Percentiles rank a stretch among this genome's conserved stretches.
Evolutionary conservation across 2,797 vertebrate species (phyloP).

Genomic region (Crenuchus spilurus): DNA sequence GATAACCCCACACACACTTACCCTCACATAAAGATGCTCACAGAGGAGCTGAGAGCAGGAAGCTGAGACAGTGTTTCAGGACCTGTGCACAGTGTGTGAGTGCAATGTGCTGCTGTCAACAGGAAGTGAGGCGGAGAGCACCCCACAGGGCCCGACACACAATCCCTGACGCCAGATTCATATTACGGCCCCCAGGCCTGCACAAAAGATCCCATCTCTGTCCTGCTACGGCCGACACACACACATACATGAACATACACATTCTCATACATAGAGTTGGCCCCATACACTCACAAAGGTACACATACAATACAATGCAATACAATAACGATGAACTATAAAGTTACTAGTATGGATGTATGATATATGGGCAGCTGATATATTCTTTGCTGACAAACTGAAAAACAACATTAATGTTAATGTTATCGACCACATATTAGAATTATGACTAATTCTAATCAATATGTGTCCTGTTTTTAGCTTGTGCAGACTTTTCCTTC

Average conservation of each 20-base stretch:
- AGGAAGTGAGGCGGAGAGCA: slow-evolving; percentile 37
- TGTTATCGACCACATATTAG: too few relatives aligned
- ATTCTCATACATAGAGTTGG: background rate
- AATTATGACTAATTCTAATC: too few relatives aligned
- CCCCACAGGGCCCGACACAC: slow-evolving; percentile 39
- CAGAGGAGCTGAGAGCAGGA: background rate
- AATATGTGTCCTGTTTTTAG: too few relatives aligned
- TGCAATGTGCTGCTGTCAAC: slow-evolving; percentile 46
- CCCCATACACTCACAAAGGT: slow-evolving; percentile 4
- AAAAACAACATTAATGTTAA: too few relatives aligned
- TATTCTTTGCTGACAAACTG: too few relatives aligned
- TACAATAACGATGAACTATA: too few relatives aligned
- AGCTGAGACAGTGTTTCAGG: too few relatives aligned
- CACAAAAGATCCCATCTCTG: slow-evolving; percentile 27
- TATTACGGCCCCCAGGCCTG: slow-evolving; percentile 24
- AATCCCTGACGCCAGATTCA: slow-evolving; percentile 50
- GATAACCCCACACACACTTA: slow-evolving; percentile 17
- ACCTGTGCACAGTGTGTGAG: slow-evolving; percentile 21
- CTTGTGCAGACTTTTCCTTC: too few relatives aligned
- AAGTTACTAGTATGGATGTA: too few relatives aligned
- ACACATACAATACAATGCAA: too few relatives aligned
- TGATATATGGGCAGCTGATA: too few relatives aligned
- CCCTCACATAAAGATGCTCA: background rate
- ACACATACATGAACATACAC: background rate
- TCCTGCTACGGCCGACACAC: background rate